Base-by-base conservation (phyloP, 2,797 vertebrate species). In the Cottoperca gobio region DNA sequence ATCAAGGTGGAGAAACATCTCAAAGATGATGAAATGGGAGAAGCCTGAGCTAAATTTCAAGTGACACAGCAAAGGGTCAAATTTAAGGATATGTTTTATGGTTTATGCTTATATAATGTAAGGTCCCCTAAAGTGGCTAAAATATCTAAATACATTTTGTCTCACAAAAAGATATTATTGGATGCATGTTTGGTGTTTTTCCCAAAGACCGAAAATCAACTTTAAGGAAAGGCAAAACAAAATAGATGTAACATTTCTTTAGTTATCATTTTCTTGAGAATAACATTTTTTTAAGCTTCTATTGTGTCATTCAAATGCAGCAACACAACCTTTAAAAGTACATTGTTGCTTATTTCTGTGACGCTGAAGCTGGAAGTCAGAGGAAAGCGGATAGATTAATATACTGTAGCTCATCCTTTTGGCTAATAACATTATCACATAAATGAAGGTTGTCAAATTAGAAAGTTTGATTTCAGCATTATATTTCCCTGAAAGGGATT, bases 391-490 rank as follows among this genome's bases (percentile, higher is more conserved):
- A 3, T 37, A 50, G 19, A 53, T 21, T 13, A 17, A 67, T 52
- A 21, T 40, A 16, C 16, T 13, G 3, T 8, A 14, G 40, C 17
- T 39, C 16, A 45, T 42, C 59, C 23, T 54, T 40, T 37, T 37
- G 7, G 39, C 31, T 43, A 33, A 28, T 50, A 45, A 48, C 33
- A 63, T 26, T 49, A 68, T 78, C 9, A 60, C 49, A 46, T 23
- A 8, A 73, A 79, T 58, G 62, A 72, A 45, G n/a, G 61, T 48
- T 21, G 9, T 58, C 13, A 48, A 65, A 68, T 16, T 14, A 49
- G 10, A 69, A 17, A 19, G 7, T 67, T 52, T 64, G 26, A 28
- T 46, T 33, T 35, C n/a, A 33, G 7, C 31, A 33, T 33, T 33
- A 33, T 8, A 33, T 33, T 0, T 8, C 8, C 31, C 8, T 33